Evolutionary conservation across 2,113 vertebrate genomes (phyloP).

Genomic region (Mesoclemmys tuberculata): DNA sequence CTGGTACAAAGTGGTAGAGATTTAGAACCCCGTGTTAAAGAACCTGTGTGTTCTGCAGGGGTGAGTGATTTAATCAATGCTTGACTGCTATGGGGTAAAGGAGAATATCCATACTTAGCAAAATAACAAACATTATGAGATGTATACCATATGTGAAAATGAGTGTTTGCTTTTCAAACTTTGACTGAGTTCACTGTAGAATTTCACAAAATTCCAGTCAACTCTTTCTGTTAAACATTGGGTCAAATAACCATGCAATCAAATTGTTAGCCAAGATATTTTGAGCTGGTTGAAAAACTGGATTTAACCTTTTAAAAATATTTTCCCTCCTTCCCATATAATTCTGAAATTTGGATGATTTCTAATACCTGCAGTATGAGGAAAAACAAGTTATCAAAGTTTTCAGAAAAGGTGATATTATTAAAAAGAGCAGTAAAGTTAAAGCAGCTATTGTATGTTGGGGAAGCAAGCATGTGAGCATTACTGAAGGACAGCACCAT

Average conservation of each 20-base stretch:
- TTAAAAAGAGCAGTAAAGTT: background rate
- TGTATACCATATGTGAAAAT: background rate
- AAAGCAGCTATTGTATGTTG: background rate
- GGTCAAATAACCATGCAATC: background rate
- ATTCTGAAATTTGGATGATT: background rate
- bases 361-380: background rate
- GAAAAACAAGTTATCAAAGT: background rate
- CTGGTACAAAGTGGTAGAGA: background rate
- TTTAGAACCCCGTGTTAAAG: background rate
- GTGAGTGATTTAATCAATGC: background rate
- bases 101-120: background rate
- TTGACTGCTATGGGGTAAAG: background rate
- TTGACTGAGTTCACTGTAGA: background rate
- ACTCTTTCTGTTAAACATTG: background rate
- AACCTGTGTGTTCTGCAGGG: background rate
- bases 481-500: background rate
- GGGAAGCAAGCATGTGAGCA: background rate
- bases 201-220: slow-evolving; percentile 25
- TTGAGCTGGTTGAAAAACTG: background rate
- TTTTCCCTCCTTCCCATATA: background rate
- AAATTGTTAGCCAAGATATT: background rate
- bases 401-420: background rate
- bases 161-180: slow-evolving; percentile 11
- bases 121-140: background rate
- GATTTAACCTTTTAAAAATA: background rate